Evolutionary conservation across 2,888 invertebrate species (phyloP), one percentile per base, ranked within the genome.

Genomic region (Acholoe squamosa): DNA sequence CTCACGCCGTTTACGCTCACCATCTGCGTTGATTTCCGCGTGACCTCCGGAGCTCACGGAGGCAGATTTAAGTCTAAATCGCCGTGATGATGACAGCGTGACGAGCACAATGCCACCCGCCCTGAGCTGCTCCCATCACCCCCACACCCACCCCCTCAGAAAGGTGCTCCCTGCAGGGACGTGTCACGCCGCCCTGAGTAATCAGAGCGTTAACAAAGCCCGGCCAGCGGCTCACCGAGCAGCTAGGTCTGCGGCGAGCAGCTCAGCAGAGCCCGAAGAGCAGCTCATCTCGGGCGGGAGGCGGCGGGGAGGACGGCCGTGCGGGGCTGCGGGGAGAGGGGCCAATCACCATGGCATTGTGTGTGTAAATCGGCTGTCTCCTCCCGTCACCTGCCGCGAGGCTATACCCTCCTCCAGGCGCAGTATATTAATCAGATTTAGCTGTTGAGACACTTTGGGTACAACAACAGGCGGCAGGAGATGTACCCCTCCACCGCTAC

Each of bases 131-230:
- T 31, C 76, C 76, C 25, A 25, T 71, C 25, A n/a, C n/a, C n/a
- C n/a, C n/a, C n/a, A n/a, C n/a, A n/a, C n/a, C n/a, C n/a, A n/a
- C n/a, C n/a, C 43, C 43, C 43, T 43, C 3, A 10, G 43, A 3
- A 10, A 43, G 43, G 5, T 43, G 43, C 43, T 43, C 43, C 43
- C 43, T 43, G 43, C 10, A 43, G 43, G 25, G 76, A 31, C 80
- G 80, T 43, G 80, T 80, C 80, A 80, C 80, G 80, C 80, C 22
- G 84, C 28, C 25, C 33, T 33, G 34, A 86, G 86, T 86, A 86
- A 86, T 86, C 86, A 86, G 86, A 28, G n/a, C 31, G 25, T 28
- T 86, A 86, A 86, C 86, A 86, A 86, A 86, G 86, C 52, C 56
- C 33, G 7, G 19, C 52, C 61, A 25, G 76, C 76, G 25, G 76